Conservation (phyloP, 2,113 vertebrate species). For the Tychaedon coryphoeus region DNA sequence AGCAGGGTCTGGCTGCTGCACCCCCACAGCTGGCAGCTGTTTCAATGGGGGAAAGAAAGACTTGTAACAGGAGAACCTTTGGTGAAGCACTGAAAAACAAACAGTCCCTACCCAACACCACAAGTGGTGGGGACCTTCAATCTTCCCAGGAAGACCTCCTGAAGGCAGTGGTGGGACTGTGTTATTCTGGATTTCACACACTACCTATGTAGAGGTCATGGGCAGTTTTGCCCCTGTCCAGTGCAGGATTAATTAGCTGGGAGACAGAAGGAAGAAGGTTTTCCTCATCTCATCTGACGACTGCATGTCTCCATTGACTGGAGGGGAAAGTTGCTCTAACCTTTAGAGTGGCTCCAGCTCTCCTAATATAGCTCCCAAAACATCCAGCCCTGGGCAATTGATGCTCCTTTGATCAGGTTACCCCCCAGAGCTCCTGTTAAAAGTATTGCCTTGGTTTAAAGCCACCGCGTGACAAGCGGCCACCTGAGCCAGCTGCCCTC, state of each 20-base stretch:
- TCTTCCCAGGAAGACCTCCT: background rate
- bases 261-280: background rate
- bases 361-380: slow-evolving; percentile 24
- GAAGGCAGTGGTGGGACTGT: background rate
- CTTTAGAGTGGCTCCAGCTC: background rate
- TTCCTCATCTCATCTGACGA: background rate
- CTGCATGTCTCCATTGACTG: background rate
- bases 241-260: background rate
- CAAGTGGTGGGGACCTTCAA: background rate
- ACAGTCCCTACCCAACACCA: background rate
- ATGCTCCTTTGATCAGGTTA: slow-evolving; percentile 1
- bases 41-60: background rate
- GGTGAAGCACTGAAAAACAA: background rate
- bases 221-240: background rate
- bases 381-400: background rate
- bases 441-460: background rate
- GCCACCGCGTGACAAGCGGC: background rate
- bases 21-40: background rate
- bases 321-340: background rate
- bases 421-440: background rate
- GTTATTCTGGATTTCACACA: background rate
- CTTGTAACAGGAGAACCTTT: background rate
- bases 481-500: background rate
- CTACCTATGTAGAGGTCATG: background rate
- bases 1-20: background rate